phyloP scores from a whole-genome alignment of 2,888 invertebrate genomes.

The Pheosia tremula region DNA sequence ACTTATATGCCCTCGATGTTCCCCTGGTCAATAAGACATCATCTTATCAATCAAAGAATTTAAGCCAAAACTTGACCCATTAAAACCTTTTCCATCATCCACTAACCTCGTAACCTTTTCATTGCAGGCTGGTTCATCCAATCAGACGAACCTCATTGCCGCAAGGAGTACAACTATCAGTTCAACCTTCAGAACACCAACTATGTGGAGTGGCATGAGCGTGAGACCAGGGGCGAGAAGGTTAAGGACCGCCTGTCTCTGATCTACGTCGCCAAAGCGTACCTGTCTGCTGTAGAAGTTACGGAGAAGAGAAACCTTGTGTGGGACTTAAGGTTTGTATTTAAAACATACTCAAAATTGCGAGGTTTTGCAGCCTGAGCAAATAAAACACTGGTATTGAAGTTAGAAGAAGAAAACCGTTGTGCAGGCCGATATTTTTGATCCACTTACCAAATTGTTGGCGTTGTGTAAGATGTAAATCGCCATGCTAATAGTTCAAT shows the following conservation, averaged over 20 bases:
- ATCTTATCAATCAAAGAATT: too few relatives aligned
- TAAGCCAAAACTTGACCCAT: too few relatives aligned
- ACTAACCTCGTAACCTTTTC: conserved; percentile 1
- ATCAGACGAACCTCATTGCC: conserved; percentile 90
- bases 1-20: too few relatives aligned
- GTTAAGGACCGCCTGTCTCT: conserved; percentile 88
- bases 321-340: conserved; percentile 87
- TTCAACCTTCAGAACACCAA: conserved; percentile 87
- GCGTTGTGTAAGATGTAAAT: too few relatives aligned
- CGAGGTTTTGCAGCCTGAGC: too few relatives aligned
- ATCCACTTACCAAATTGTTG: too few relatives aligned
- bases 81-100: neutral
- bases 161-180: conserved; percentile 93
- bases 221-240: conserved; percentile 87
- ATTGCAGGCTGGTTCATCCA: conserved; percentile 92
- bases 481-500: neutral
- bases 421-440: too few relatives aligned
- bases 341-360: neutral
- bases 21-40: too few relatives aligned
- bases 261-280: conserved; percentile 91
- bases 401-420: too few relatives aligned
- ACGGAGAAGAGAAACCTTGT: conserved; percentile 95
- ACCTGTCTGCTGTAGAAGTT: conserved; percentile 91
- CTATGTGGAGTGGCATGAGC: conserved; percentile 94
- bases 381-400: too few relatives aligned